Evolutionary conservation across 2,113 vertebrate species (phyloP), one percentile per base, ranked within the genome.

Genomic region (Cyprinus carpio): DNA sequence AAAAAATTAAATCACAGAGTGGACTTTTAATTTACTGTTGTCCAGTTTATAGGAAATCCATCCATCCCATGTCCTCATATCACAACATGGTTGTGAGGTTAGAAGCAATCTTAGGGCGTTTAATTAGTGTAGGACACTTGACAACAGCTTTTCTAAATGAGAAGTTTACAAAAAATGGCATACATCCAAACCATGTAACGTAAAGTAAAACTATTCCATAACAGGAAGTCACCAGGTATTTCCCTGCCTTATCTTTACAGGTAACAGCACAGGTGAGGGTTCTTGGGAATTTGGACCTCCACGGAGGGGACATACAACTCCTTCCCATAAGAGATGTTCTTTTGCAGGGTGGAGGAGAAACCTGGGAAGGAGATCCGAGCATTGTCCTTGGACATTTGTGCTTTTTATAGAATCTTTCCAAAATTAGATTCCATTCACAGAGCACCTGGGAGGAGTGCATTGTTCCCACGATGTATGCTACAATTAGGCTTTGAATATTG

Each of bases 271-370:
- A 76, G 18, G 85, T 94, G 51, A 92, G 25, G 75, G 90, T 91
- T 67, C 83, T 27, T 5, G 90, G 90, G 16, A 92, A 82, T 83
- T 76, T 88, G 4, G 93, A 93, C 34, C 78, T 88, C 3, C 90
- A 93, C 86, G 76, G 87, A 54, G 90, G 91, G 6, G 90, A 93
- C 34, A 90, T 90, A 90, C 83, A 93, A 62, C 81, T 94, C 54
- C 93, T 95, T 89, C 95, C 95, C 78, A 83, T 95, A 81, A 88
- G 93, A 89, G 93, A 94, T 77, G 10, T 94, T 40, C 87, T 87
- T 27, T 31, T 92, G 27, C 87, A 91, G 77, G 83, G 20, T 29
- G 0, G 25, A 69, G 72, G 9, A n/a, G 58, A 64, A 49, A 84
- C 11, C 29, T 60, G 37, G 2, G 16, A 85, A 71, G 6, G 69